Percentiles rank a stretch among this genome's conserved stretches.
Evolutionary conservation across 2,797 vertebrate species (phyloP).

Genomic region (Vultur gryphus): DNA sequence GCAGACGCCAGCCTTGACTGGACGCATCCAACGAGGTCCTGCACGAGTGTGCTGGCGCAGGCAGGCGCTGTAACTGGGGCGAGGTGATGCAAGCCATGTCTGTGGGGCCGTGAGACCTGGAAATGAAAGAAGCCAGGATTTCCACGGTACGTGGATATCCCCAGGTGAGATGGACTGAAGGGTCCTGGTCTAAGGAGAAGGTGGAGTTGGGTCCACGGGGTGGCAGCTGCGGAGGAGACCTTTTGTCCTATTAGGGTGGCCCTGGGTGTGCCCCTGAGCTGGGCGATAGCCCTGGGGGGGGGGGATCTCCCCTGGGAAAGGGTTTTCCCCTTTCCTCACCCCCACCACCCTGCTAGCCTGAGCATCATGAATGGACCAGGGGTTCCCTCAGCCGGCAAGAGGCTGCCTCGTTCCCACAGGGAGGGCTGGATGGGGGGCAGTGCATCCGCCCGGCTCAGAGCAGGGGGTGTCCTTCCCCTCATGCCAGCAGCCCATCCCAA

Average conservation of each 20-base stretch:
- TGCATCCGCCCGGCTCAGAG: not conserved
- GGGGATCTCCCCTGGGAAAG: not conserved
- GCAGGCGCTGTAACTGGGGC: accelerated
- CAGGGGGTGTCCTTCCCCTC: not conserved
- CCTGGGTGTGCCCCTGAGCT: not conserved
- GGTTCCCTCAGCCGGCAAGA: accelerated
- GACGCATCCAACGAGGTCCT: accelerated
- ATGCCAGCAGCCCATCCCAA: not conserved
- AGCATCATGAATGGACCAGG: accelerated
- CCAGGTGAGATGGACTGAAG: not conserved
- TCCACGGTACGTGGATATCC: accelerated
- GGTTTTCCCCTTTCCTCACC: not conserved
- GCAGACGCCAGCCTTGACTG: accelerated
- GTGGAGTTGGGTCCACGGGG: not conserved
- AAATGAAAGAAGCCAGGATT: not conserved
- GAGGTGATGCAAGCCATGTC: not conserved
- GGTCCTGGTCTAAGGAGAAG: not conserved
- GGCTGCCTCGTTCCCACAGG: not conserved
- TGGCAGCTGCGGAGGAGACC: not conserved
- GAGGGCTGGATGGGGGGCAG: not conserved
- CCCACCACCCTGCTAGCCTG: not conserved
- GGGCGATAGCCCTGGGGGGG: not conserved
- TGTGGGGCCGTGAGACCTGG: not conserved
- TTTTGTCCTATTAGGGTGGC: not conserved
- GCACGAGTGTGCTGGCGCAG: accelerated